Evolutionary conservation across 2,797 vertebrate species (phyloP), one percentile per base, ranked within the genome.

Genomic region (Anguilla obscura): DNA sequence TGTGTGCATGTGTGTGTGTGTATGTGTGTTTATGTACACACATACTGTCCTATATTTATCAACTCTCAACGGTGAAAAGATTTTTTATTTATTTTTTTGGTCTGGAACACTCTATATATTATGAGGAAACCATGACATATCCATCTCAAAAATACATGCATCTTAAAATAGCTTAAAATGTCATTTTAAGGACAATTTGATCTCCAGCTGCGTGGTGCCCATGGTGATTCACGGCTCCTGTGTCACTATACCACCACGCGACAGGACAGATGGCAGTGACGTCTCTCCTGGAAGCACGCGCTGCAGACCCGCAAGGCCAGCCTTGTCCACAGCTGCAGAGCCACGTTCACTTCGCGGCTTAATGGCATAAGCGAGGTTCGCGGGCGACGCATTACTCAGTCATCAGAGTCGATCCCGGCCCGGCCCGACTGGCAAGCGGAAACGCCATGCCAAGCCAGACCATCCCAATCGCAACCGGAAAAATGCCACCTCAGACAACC

Each of bases 381-480:
- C 27, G 83, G 56, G 58, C 33, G 16, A 83, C 60, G 27, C 56
- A 71, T 84, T 45, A 84, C 27, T 84, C 80, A 74, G 82, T 40
- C 33, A 9, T 21, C 50, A 84, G 45, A 87, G 48, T 45, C 85
- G 50, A 76, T 85, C 69, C 69, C 50, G 24, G n/a, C 69, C 69
- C 48, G 24, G n/a, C 40, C 66, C 45, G 21, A 52, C 30, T 54
- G 84, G 33, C 24, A 36, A 36, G n/a, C 54, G 21, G 7, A n/a
- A 58, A 52, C 27, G 60, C n/a, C 63, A 40, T 40, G 84, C 85
- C 88, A 88, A 86, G 85, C 54, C 58, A 58, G 66, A 86, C 60
- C 86, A 79, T 58, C 86, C 40, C 86, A 79, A 58, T 80, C 86
- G 33, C 52, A 21, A 30, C 56, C 50, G 33, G 27, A 80, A 88